A percentile compares a stretch with the other conserved stretches of the same genome.
phyloP scores from a whole-genome alignment of 2,888 invertebrate species.

The Pasiphila rectangulata region DNA sequence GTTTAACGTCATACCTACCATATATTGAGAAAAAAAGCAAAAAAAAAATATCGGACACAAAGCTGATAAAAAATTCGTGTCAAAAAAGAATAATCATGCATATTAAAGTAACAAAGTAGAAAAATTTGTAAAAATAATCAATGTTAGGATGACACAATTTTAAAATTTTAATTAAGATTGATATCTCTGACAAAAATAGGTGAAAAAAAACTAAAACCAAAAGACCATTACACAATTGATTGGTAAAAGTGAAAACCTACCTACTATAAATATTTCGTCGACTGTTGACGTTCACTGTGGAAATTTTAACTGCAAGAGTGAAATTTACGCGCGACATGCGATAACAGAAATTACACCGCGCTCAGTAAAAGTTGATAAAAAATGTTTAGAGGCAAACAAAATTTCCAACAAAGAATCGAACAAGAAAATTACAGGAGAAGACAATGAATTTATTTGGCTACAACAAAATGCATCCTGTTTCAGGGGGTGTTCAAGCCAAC shows the following conservation, averaged over 20 bases:
- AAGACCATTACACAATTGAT: slow-evolving; percentile 29
- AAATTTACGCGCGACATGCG: slow-evolving; percentile 60
- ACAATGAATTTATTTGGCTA: slow-evolving; percentile 43
- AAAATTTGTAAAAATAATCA: too few species aligned
- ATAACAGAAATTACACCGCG: slow-evolving; percentile 55
- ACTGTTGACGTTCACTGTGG: slow-evolving; percentile 61
- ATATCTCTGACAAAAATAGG: slow-evolving; percentile 12
- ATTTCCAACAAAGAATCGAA: slow-evolving; percentile 23
- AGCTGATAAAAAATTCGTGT: too few species aligned
- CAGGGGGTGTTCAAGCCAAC: slow-evolving; percentile 86
- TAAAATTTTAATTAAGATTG: too few species aligned
- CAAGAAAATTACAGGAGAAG: slow-evolving; percentile 9
- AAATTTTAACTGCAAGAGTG: slow-evolving; percentile 45
- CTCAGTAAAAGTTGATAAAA: slow-evolving; percentile 29
- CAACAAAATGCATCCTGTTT: slow-evolving; percentile 69
- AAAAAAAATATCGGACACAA: too few species aligned
- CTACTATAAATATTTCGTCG: slow-evolving; percentile 61
- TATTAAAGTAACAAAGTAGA: too few species aligned
- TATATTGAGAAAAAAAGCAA: too few species aligned
- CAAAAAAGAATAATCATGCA: too few species aligned
- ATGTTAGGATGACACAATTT: too few species aligned
- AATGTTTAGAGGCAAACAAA: slow-evolving; percentile 19
- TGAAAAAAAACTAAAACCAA: slow-evolving; percentile 16
- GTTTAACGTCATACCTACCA: too few species aligned
- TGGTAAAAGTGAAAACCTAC: slow-evolving; percentile 32